A percentile compares a stretch with the other conserved stretches of the same genome.
Conservation (phyloP, 2,113 vertebrate genomes). For the Prunella himalayana region DNA sequence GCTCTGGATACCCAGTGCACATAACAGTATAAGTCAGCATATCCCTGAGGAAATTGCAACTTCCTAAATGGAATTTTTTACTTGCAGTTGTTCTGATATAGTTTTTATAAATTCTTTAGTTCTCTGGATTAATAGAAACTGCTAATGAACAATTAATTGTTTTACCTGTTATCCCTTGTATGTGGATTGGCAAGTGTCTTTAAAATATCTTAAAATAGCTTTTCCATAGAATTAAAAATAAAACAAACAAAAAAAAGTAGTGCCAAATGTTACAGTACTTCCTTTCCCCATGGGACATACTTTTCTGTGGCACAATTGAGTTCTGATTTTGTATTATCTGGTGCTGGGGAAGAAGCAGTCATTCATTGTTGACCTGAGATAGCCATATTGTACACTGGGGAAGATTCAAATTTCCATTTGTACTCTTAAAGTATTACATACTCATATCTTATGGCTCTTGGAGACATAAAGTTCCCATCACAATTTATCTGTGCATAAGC, state of each 20-base stretch:
- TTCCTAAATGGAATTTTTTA: neutral
- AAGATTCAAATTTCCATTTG: neutral
- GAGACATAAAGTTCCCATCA: neutral
- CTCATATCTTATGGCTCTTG: neutral
- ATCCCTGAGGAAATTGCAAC: neutral
- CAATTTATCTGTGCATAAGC: neutral
- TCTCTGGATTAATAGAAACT: neutral
- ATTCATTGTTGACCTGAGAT: neutral
- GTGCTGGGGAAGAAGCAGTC: neutral
- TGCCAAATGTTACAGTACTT: neutral
- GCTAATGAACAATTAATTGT: neutral
- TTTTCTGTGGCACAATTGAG: neutral
- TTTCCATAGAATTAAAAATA: neutral
- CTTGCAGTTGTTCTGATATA: neutral
- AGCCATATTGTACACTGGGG: neutral
- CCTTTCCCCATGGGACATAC: neutral
- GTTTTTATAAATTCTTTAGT: neutral
- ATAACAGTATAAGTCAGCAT: fast-evolving
- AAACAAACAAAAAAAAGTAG: neutral
- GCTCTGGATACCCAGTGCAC: neutral
- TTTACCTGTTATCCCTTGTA: neutral
- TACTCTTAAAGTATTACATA: neutral
- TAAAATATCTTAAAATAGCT: neutral
- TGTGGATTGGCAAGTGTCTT: neutral
- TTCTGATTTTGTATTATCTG: neutral